Base-by-base conservation (phyloP, 2,797 vertebrate species). In the Phyllotis vaccarum region DNA sequence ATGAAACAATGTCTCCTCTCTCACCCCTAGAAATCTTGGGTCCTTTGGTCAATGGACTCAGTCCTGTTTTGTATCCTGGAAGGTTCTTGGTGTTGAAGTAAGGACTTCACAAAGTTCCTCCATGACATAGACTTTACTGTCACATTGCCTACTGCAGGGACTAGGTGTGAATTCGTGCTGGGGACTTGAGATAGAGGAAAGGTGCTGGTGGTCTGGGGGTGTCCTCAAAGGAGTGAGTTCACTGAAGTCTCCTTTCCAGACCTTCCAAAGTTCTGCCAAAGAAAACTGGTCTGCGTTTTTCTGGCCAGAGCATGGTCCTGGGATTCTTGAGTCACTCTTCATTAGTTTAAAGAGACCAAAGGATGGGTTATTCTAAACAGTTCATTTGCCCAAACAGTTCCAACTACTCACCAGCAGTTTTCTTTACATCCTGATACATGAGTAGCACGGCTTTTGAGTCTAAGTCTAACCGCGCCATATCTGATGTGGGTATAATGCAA, bases 281-380 rank as follows among this genome's bases (percentile, higher is more conserved):
- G 76, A 91, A 80, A 64, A 92, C 85, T 54, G 3, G 37, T 24
- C 46, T 49, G 56, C 1, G 1, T 56, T 14, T 21, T n/a, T 43
- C 27, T 49, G 37, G 19, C 16, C 16, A 56, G 49, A 82, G 16
- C 92, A 60, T 86, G 21, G 74, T 72, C 22, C 62, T 86, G 80
- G 43, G 52, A 95, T 91, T 90, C 90, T 75, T 56, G 60, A 66
- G 80, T 19, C n/a, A 37, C 49, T 70, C 72, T 37, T 60, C 6
- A 29, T 88, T 56, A 40, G 34, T 89, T 91, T 68, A 89, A 60
- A 96, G 64, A 72, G n/a, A 68, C 56, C 80, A 64, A 85, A 85
- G n/a, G 78, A n/a, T 29, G 1, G 8, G 43, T 52, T 37, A 37
- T 14, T 86, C 49, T 75, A 56, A 68, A 85, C 46, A 43, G n/a